Percentiles rank a stretch among this genome's conserved stretches.
phyloP scores from a whole-genome alignment of 2,797 vertebrate genomes.

The Megalops cyprinoides region DNA sequence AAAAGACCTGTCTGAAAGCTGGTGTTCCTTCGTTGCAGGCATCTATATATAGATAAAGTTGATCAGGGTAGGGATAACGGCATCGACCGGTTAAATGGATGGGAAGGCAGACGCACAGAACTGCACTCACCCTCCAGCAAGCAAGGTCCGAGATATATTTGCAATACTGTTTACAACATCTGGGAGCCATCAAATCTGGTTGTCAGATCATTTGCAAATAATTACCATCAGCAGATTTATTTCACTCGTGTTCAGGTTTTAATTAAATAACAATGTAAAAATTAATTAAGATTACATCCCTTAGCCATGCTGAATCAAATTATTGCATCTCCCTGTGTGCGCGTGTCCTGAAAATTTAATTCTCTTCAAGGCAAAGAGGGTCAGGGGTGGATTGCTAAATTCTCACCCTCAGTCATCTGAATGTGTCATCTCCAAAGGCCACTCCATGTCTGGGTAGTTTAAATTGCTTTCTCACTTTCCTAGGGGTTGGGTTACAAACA shows the following conservation, averaged over 20 bases:
- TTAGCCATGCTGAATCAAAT: slow-evolving; percentile 61
- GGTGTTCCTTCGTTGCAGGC: too few species aligned
- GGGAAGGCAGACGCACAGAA: slow-evolving; percentile 31
- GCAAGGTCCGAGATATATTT: slow-evolving; percentile 33
- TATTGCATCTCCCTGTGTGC: slow-evolving; percentile 58
- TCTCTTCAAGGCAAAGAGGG: slow-evolving; percentile 49
- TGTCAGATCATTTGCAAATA: slow-evolving; percentile 65
- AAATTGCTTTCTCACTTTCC: neutral
- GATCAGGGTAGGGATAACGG: slow-evolving; percentile 8
- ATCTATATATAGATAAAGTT: neutral
- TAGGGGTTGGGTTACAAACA: neutral
- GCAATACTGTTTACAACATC: slow-evolving; percentile 46
- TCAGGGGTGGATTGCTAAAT: slow-evolving; percentile 48
- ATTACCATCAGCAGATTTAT: slow-evolving; percentile 64
- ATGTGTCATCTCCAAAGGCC: slow-evolving; percentile 31
- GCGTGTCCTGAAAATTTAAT: slow-evolving; percentile 57
- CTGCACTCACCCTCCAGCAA: slow-evolving; percentile 38
- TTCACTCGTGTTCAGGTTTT: slow-evolving; percentile 64
- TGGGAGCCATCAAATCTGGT: slow-evolving; percentile 48
- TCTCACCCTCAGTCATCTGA: slow-evolving; percentile 40
- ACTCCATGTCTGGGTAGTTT: neutral
- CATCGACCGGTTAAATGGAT: slow-evolving; percentile 27
- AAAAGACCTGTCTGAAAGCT: too few species aligned
- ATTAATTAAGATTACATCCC: slow-evolving; percentile 71
- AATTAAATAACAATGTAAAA: slow-evolving; percentile 71